Conservation (phyloP, 92 coral and sea anemone species). For the Porites lobata region DNA sequence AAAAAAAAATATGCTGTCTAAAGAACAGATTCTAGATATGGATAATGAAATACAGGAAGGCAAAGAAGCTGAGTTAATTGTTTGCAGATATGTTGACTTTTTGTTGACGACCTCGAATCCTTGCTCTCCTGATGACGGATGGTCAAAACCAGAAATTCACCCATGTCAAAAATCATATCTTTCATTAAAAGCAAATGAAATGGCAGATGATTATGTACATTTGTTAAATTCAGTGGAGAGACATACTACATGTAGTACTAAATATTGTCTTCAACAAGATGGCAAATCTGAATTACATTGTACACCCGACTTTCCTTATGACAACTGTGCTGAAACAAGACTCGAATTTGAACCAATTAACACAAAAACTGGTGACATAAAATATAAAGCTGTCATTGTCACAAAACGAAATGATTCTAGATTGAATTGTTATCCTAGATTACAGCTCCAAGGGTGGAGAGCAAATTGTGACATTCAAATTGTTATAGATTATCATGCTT, state of each 20-base stretch:
- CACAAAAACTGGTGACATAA: constrained; percentile 42
- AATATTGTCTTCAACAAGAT: too few relatives aligned
- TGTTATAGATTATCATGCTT: constrained; percentile 62
- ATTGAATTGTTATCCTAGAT: too few relatives aligned
- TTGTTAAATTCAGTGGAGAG: constrained; percentile 70
- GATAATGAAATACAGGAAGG: too few relatives aligned
- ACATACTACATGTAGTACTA: constrained; percentile 61
- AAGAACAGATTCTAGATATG: too few relatives aligned
- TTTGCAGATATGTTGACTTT: constrained; percentile 83
- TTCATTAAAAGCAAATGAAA: constrained; percentile 38
- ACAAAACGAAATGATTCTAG: too few relatives aligned
- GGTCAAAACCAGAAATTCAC: constrained; percentile 77
- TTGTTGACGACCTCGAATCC: constrained; percentile 79
- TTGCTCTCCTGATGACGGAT: constrained; percentile 77
- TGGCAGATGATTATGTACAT: constrained; percentile 68
- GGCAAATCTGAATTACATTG: too few relatives aligned
- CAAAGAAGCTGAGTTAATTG: too few relatives aligned
- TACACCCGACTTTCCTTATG: too few relatives aligned
- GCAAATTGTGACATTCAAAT: constrained; percentile 58
- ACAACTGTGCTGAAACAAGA: too few relatives aligned
- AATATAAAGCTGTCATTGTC: too few relatives aligned
- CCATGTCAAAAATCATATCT: constrained; percentile 75
- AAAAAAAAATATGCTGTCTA: too few relatives aligned
- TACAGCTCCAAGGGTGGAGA: too few relatives aligned
- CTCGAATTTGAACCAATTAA: neutral